phyloP scores from a whole-genome alignment of 2,888 invertebrate species.

The Phortica okadai region DNA sequence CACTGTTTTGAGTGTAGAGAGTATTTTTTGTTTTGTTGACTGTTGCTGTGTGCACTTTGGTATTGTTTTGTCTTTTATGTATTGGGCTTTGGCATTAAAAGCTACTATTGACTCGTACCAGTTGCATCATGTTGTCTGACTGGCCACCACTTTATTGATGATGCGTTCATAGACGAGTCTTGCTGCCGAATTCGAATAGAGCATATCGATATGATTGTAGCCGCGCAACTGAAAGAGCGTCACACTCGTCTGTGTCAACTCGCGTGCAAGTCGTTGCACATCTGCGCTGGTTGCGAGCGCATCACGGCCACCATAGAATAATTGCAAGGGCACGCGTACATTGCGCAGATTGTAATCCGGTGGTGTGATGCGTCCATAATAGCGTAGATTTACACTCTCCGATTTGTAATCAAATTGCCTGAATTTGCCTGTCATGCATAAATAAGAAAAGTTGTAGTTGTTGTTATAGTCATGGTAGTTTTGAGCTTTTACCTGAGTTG shows the following conservation, averaged over 20 bases:
- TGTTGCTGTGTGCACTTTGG: neutral
- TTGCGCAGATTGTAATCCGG: constrained; percentile 69
- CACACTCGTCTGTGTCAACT: constrained; percentile 61
- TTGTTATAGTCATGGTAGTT: neutral
- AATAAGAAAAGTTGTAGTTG: neutral
- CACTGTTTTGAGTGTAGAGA: too few relatives aligned
- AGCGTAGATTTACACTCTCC: constrained; percentile 60
- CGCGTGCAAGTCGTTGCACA: constrained; percentile 59
- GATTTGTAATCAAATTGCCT: constrained; percentile 71
- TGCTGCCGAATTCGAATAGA: constrained; percentile 66
- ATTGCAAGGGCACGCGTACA: constrained; percentile 67
- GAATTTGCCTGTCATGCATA: constrained; percentile 63
- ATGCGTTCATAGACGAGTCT: constrained; percentile 66
- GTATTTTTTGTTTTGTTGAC: neutral
- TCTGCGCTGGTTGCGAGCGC: constrained; percentile 55
- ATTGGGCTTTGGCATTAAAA: too few relatives aligned
- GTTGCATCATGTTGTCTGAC: neutral
- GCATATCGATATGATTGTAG: constrained; percentile 73
- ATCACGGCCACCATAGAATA: constrained; percentile 71
- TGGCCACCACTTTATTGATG: constrained; percentile 50
- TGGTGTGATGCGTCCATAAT: constrained; percentile 66
- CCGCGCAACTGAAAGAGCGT: constrained; percentile 66
- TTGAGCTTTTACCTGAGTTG: constrained; percentile 65
- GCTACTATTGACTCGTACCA: neutral
- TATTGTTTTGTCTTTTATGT: neutral